Evolutionary conservation across 2,113 vertebrate species (phyloP), one percentile per base, ranked within the genome.

Genomic region (Fregata magnificens): DNA sequence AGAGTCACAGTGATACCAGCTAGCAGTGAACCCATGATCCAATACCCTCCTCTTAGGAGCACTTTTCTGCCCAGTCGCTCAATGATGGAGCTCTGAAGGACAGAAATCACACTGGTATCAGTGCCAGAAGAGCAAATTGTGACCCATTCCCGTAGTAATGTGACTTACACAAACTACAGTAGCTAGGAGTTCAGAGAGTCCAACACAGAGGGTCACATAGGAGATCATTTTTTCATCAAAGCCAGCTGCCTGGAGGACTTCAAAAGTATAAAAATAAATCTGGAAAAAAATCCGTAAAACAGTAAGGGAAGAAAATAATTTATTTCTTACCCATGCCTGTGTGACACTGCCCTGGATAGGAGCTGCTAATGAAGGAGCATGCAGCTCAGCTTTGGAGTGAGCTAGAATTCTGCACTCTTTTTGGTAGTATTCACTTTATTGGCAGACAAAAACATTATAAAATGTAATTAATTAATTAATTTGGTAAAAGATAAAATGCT

Each of bases 251-350:
- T 95, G 93, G 52, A 99, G 98, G 85, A 99, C 98, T 55, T 99
- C 99, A 93, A 98, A 98, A 16, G 98, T 98, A 66, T 99, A 99
- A 92, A 99, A 98, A 96, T 99, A 99, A 56, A 99, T 98, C 99
- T 99, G 95, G 15, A 77, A 84, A 90, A 58, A 32, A 66, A 0
- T 1, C 4, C 53, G 65, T 47, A 40, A 62, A 86, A 91, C 13
- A 55, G 16, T 90, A 79, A 94, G 73, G 81, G n/a, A 88, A 62
- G 14, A 83, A 90, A 92, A 61, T 2, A 78, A 47, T 9, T 55
- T 3, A 63, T 88, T 95, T 88, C 55, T 81, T 76, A 76, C 61
- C 86, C 7, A 6, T 42, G 25, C 7, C 11, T 93, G 34, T 5
- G 5, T 91, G 38, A 70, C 7, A 22, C 32, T 93, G 56, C 52